phyloP scores from a whole-genome alignment of 2,113 vertebrate genomes.

The Pelusios castaneus region DNA sequence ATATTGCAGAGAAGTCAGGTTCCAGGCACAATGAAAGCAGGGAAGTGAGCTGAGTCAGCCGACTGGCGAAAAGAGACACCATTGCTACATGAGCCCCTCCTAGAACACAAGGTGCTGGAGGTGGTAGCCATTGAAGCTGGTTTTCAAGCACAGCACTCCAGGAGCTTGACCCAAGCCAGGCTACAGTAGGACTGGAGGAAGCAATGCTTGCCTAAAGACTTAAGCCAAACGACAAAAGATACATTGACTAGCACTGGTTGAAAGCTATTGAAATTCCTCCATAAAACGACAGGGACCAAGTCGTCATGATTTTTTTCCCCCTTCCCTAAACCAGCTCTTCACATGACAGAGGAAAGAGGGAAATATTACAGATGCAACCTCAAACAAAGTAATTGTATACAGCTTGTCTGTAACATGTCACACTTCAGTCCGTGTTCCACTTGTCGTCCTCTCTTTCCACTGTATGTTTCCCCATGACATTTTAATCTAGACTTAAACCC shows the following conservation, averaged over 20 bases:
- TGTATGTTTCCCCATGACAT: rapidly evolving
- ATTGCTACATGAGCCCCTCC: not conserved
- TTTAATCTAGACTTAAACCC: not conserved
- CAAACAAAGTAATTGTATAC: not conserved
- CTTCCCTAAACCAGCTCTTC: not conserved
- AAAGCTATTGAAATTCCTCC: not conserved
- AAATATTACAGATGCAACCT: not conserved
- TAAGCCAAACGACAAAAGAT: not conserved
- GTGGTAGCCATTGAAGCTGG: rapidly evolving
- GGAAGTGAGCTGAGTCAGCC: too few species aligned
- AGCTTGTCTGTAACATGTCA: rapidly evolving
- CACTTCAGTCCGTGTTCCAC: not conserved
- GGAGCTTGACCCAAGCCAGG: not conserved
- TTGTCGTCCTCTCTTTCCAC: not conserved
- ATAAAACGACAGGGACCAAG: not conserved
- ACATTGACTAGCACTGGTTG: not conserved
- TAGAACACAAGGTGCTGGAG: not conserved
- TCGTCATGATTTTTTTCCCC: not conserved
- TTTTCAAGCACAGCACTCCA: not conserved
- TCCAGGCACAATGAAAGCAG: too few species aligned
- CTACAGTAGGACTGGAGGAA: not conserved
- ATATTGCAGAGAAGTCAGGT: not conserved
- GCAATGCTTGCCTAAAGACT: not conserved
- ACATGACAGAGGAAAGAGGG: not conserved
- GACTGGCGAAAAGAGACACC: rapidly evolving